Conservation (phyloP, 2,113 vertebrate genomes). For the Lagenorhynchus albirostris region DNA sequence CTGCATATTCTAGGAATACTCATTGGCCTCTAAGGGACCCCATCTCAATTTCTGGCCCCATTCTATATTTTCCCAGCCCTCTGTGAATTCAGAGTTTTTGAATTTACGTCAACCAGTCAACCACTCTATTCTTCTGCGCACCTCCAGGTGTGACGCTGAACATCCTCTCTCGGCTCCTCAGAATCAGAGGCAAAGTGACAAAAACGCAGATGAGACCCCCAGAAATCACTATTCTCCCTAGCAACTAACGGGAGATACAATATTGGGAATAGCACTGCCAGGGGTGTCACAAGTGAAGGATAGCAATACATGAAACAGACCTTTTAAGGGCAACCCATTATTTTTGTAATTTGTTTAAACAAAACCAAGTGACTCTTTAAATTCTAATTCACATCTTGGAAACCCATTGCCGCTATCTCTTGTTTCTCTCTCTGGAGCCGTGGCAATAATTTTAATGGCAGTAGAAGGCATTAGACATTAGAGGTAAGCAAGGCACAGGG, state of each 20-base stretch:
- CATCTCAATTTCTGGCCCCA: neutral
- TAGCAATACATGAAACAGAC: constrained; percentile 54
- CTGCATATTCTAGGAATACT: neutral
- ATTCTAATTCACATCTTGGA: constrained; percentile 61
- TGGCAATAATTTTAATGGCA: constrained; percentile 61
- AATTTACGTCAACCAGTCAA: neutral
- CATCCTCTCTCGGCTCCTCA: neutral
- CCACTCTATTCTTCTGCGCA: neutral
- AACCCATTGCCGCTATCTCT: constrained; percentile 39
- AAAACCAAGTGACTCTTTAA: constrained; percentile 71
- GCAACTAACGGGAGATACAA: rapidly evolving
- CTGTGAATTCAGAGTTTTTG: neutral
- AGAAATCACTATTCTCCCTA: neutral
- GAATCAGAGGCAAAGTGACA: neutral
- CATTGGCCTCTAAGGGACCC: neutral
- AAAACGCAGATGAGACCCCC: neutral
- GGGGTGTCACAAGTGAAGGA: constrained; percentile 26
- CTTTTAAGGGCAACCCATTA: constrained; percentile 74
- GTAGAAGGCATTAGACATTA: constrained; percentile 62
- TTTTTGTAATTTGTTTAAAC: constrained; percentile 71
- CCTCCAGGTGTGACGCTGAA: neutral
- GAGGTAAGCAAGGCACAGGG: constrained; percentile 65
- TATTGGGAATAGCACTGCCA: neutral
- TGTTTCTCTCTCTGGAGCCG: constrained; percentile 34
- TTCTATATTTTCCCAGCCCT: neutral